phyloP scores from a whole-genome alignment of 2,113 vertebrate species.

The Larimichthys crocea region DNA sequence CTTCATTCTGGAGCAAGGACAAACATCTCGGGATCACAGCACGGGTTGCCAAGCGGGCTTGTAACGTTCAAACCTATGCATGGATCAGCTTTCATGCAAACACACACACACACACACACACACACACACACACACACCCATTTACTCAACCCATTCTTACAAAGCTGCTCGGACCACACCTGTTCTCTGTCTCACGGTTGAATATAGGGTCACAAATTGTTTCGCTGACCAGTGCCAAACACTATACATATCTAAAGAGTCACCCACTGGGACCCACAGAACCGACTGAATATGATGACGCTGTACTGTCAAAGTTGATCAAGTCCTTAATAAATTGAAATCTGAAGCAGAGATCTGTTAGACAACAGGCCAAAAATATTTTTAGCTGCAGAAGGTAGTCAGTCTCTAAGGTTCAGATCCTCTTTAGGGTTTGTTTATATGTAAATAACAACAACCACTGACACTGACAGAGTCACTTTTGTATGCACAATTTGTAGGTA shows the following conservation, averaged over 20 bases:
- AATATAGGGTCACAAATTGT: neutral
- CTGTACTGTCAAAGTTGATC: constrained; percentile 2
- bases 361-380: constrained; percentile 31
- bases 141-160: neutral
- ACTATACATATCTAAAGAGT: neutral
- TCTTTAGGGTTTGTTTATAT: constrained; percentile 42
- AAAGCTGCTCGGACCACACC: constrained; percentile 48
- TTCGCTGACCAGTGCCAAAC: neutral
- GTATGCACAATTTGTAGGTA: neutral
- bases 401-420: neutral
- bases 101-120: neutral
- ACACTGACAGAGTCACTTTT: neutral
- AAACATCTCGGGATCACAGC: constrained; percentile 41
- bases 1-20: constrained; percentile 47
- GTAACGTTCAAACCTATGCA: neutral
- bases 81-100: constrained; percentile 50
- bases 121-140: neutral
- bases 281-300: neutral
- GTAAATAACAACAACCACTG: constrained; percentile 19
- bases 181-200: constrained; percentile 17
- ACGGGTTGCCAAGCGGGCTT: constrained; percentile 33
- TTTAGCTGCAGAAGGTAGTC: constrained; percentile 10
- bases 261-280: neutral
- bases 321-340: constrained; percentile 6
- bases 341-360: constrained; percentile 16